These are phyloP conservation scores for Poeciliopsis infans DNA, from an alignment of 2,797 vertebrate species.

Conservation along the genomic window DNA sequence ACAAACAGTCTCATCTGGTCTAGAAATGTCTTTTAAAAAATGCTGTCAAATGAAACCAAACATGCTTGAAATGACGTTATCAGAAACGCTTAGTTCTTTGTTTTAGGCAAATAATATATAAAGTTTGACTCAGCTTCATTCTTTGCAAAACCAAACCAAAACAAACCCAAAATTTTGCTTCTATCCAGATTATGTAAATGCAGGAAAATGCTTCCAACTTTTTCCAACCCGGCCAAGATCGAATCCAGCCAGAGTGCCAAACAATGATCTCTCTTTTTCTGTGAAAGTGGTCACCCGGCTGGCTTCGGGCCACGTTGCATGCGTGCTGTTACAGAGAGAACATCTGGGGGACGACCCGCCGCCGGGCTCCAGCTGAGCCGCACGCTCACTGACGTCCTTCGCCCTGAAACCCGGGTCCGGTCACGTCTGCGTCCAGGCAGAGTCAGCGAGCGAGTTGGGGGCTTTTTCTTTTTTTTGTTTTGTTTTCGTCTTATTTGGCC, in stretches of 20 bases:
- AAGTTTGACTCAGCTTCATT: not conserved
- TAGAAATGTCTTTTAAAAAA: not conserved
- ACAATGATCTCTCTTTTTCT: not conserved
- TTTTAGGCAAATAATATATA: not conserved
- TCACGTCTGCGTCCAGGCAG: slow-evolving; percentile 2
- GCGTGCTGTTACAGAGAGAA: not conserved
- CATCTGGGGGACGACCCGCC: not conserved
- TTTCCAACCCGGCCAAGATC: not conserved
- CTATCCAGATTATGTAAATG: too few relatives aligned
- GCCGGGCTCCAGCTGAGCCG: not conserved
- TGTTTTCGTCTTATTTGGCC: slow-evolving; percentile 68
- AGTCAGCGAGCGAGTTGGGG: slow-evolving; percentile 2
- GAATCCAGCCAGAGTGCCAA: not conserved
- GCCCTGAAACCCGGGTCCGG: slow-evolving; percentile 7
- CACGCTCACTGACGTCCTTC: not conserved
- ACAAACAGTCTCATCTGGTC: too few relatives aligned
- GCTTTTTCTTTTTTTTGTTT: not conserved
- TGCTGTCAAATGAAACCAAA: not conserved
- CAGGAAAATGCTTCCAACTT: not conserved
- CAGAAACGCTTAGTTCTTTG: not conserved
- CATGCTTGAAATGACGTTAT: not conserved
- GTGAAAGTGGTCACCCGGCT: not conserved
- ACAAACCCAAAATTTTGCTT: not conserved
- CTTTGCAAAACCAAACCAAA: not conserved
- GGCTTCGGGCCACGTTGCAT: not conserved